phyloP scores from a whole-genome alignment of 2,888 invertebrate species.

The Blera fallax region DNA sequence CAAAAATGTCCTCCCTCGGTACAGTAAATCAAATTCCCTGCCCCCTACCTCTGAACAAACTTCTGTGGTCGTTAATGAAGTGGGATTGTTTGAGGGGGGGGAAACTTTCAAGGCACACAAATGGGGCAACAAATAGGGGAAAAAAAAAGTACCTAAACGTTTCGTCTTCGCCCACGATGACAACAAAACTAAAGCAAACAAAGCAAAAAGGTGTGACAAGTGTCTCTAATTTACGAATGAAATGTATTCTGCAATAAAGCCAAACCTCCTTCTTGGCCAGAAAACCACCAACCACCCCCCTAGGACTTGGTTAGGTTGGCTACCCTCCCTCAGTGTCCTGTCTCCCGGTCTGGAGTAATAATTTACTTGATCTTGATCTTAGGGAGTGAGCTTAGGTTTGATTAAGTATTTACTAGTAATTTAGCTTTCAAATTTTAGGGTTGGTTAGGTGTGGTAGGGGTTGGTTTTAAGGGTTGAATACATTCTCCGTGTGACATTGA shows the following conservation, averaged over 20 bases:
- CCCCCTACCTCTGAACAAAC: constrained; percentile 23
- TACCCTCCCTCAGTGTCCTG: background rate
- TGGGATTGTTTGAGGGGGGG: constrained; percentile 36
- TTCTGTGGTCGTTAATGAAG: constrained; percentile 66
- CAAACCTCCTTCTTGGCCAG: background rate
- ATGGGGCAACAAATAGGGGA: too few species aligned
- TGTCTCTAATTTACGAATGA: constrained; percentile 64
- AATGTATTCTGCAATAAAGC: constrained; percentile 48
- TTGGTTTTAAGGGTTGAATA: constrained; percentile 28
- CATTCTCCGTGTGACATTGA: constrained; percentile 60
- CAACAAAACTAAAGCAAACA: constrained; percentile 27
- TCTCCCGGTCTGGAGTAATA: background rate
- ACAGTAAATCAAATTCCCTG: constrained; percentile 60
- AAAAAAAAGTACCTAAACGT: constrained; percentile 7
- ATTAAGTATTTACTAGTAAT: constrained; percentile 24
- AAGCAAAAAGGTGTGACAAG: constrained; percentile 65
- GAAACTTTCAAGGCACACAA: constrained; percentile 26
- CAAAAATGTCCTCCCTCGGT: background rate
- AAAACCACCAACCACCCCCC: background rate
- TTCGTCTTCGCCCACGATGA: background rate
- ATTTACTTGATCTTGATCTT: constrained; percentile 14
- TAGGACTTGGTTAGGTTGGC: background rate
- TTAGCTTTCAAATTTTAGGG: background rate
- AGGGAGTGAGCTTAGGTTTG: background rate
- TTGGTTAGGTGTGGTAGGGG: background rate